These are phyloP conservation scores for Parnassius glacialis DNA, from an alignment of 2,888 invertebrate genomes.

Conservation along the genomic window DNA sequence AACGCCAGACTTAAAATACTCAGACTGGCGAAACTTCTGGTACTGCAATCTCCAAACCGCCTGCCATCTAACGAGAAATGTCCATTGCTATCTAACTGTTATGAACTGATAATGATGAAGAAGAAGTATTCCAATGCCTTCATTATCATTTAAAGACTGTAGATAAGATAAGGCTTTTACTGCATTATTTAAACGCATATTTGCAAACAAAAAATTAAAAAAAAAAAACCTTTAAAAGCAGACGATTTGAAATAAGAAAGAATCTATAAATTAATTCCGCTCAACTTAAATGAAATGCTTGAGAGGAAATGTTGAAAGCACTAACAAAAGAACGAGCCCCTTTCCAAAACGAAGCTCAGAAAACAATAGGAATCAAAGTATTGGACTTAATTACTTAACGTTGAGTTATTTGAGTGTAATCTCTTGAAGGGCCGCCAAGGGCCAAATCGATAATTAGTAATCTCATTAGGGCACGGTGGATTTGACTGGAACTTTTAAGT, in stretches of 20 bases:
- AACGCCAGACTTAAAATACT: too few relatives aligned
- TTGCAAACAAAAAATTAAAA: too few relatives aligned
- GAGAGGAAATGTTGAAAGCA: constrained; percentile 1
- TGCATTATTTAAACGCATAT: too few relatives aligned
- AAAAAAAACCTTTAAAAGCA: too few relatives aligned
- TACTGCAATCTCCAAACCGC: too few relatives aligned
- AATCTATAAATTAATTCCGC: constrained; percentile 15
- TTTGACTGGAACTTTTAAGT: constrained; percentile 37
- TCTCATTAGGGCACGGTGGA: constrained; percentile 37
- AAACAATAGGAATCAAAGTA: constrained; percentile 33
- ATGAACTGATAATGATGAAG: too few relatives aligned
- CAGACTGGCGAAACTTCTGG: too few relatives aligned
- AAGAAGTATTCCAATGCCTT: too few relatives aligned
- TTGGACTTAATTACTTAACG: constrained; percentile 40
- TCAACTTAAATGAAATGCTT: constrained; percentile 9
- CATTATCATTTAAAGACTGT: too few relatives aligned
- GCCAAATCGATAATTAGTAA: constrained; percentile 41
- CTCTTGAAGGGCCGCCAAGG: constrained; percentile 34
- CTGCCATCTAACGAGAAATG: too few relatives aligned
- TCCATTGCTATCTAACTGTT: too few relatives aligned
- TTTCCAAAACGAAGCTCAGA: constrained; percentile 11
- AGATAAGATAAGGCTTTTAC: too few relatives aligned
- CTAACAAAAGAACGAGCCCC: constrained; percentile 19
- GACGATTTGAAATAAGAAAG: neutral
- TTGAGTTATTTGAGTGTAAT: constrained; percentile 34